Evolutionary conservation across 1,140 invertebrate species (phyloP).

Genomic region (Temnothorax curvispinosus): DNA sequence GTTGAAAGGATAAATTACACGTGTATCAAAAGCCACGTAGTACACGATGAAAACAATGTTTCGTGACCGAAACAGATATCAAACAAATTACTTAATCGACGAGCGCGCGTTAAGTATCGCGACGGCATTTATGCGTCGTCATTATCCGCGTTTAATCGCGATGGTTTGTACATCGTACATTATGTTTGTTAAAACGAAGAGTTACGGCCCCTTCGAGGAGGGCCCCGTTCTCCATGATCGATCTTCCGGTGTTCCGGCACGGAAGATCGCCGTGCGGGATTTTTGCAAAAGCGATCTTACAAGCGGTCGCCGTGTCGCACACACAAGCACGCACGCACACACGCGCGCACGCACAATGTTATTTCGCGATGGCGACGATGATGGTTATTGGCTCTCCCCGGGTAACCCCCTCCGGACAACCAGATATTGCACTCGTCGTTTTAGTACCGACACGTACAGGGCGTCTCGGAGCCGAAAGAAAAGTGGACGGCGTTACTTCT

Average conservation of each 20-base stretch:
- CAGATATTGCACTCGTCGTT: slow-evolving; percentile 45
- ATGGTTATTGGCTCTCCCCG: slow-evolving; percentile 49
- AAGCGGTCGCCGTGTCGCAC: slow-evolving; percentile 59
- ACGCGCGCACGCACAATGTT: slow-evolving; percentile 47
- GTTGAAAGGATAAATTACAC: slow-evolving; percentile 17
- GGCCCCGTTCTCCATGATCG: slow-evolving; percentile 17
- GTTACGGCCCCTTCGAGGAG: background rate
- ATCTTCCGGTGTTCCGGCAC: slow-evolving; percentile 45
- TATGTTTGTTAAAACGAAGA: slow-evolving; percentile 33
- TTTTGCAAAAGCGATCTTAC: slow-evolving; percentile 62
- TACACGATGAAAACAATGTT: slow-evolving; percentile 11
- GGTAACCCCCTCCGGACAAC: slow-evolving; percentile 37
- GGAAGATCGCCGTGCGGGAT: slow-evolving; percentile 35
- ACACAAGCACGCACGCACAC: slow-evolving; percentile 58
- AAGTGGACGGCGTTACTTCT: background rate
- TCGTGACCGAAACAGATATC: slow-evolving; percentile 23
- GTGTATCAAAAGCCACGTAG: background rate
- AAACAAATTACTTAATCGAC: slow-evolving; percentile 47
- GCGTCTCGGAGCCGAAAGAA: background rate
- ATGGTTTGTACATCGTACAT: slow-evolving; percentile 27
- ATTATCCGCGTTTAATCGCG: slow-evolving; percentile 28
- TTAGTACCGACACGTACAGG: slow-evolving; percentile 29
- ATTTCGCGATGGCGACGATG: slow-evolving; percentile 37
- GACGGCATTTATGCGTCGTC: slow-evolving; percentile 8
- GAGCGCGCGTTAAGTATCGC: slow-evolving; percentile 20